Evolutionary conservation across 1,140 invertebrate species (phyloP), one percentile per base, ranked within the genome.

Genomic region (Probaryconus sp.): DNA sequence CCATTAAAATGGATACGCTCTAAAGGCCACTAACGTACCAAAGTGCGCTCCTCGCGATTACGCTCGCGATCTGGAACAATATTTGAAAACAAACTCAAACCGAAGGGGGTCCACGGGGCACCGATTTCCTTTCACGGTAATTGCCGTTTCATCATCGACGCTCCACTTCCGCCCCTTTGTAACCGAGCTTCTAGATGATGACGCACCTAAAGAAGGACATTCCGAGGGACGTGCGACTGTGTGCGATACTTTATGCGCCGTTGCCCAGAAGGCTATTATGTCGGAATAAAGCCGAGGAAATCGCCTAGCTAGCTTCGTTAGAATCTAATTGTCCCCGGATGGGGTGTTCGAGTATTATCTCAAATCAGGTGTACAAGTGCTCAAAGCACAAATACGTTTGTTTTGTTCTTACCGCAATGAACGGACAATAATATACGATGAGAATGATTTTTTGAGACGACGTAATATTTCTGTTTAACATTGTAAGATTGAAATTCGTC

Each of bases 61-160:
- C 31, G 31, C 26, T 47, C 50, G 61, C 61, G 50, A 58, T 69
- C 21, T 21, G 20, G 37, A 56, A 53, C 48, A 67, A 60, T 65
- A 63, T 65, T 65, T 73, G 69, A 65, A 67, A 74, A 68, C 71
- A 74, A 74, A 68, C 69, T 37, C 30, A 20, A 43, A 7, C 31
- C 56, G 10, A 11, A 13, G 43, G 30, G 42, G 50, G 30, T 47
- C 16, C 17, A 20, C 47, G 13, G 50, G 9, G 4, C 31, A 16
- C 30, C 30, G 20, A 18, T 11, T 20, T 26, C 37, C 43, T 68
- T 56, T 48, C 21, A 31, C 17, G 31, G 47, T 63, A 56, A 63
- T 70, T 68, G 53, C 64, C 64, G 31, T 48, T 48, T 24, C 40
- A 21, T 55, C 42, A 55, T 37, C 24, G 43, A 13, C 10, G n/a